Base-by-base conservation (phyloP, 2,797 vertebrate genomes). In the Darevskia mixta region DNA sequence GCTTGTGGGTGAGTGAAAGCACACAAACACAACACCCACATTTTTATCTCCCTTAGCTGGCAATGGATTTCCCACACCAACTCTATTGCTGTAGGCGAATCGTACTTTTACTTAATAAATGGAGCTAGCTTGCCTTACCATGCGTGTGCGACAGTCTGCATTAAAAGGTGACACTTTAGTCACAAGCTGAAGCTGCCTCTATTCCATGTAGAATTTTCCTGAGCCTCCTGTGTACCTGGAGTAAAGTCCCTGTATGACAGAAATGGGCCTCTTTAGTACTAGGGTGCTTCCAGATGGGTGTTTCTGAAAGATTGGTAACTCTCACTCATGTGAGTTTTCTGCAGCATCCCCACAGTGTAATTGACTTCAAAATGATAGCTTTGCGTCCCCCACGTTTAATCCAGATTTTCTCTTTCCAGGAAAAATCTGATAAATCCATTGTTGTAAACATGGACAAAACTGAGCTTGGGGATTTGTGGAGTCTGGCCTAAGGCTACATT, bases 401-500 rank as follows among this genome's bases (percentile, higher is more conserved):
- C 58, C 6, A 20, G 18, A 20, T 61, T 61, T 61, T 61, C 58
- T 61, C 18, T 61, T 61, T 61, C 58, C 20, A 20, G 58, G 58
- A 61, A 61, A 61, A 61, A 20, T 61, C 18, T 61, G 58, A 61
- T 61, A 61, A 61, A 49, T 83, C 35, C 80, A 0, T 82, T 80
- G 67, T 76, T 83, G 13, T 64, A 79, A 88, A 88, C 32, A 82
- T 0, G 2, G 45, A 29, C 13, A 90, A 90, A 89, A 43, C 23
- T 79, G 27, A 80, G 6, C 8, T 41, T 79, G 64, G 27, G 1
- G 3, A 10, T 0, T 75, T 66, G 32, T 29, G 55, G 10, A 35
- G 17, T 66, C 18, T 80, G n/a, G 23, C 55, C 18, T 87, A 69
- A 49, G 41, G 32, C 83, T 85, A 86, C 29, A 55, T 29, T 76